phyloP scores from a whole-genome alignment of 2,113 vertebrate genomes.

The Chloropsis hardwickii region DNA sequence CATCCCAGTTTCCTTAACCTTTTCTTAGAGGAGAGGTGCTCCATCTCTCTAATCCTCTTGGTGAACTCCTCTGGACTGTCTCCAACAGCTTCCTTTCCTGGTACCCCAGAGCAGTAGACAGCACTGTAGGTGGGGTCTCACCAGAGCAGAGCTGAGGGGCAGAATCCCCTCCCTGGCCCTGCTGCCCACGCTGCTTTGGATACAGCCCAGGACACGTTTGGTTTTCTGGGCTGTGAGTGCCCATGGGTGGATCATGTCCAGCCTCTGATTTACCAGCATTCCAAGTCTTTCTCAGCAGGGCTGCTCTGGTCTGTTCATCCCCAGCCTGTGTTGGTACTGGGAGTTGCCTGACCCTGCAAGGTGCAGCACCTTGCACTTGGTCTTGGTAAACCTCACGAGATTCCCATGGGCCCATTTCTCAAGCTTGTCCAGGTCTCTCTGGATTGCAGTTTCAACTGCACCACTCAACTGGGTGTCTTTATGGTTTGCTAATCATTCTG shows the following conservation, averaged over 20 bases:
- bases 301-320: background rate
- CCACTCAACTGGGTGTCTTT: background rate
- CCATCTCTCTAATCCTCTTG: background rate
- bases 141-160: background rate
- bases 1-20: background rate
- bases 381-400: background rate
- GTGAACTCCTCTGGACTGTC: background rate
- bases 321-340: accelerated
- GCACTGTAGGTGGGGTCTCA: background rate
- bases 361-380: background rate
- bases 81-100: background rate
- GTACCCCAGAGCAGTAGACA: background rate
- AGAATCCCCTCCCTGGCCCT: background rate
- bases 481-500: background rate
- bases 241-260: background rate
- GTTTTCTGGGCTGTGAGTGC: background rate
- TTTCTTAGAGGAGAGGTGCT: background rate
- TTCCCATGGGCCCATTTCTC: background rate
- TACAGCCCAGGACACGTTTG: background rate
- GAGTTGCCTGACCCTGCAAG: accelerated
- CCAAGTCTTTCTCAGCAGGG: accelerated
- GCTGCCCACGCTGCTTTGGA: accelerated
- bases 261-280: accelerated
- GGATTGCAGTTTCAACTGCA: background rate
- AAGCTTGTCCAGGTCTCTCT: background rate